Evolutionary conservation across 1,140 invertebrate species (phyloP).

Genomic region (Mesaphorura yosii): DNA sequence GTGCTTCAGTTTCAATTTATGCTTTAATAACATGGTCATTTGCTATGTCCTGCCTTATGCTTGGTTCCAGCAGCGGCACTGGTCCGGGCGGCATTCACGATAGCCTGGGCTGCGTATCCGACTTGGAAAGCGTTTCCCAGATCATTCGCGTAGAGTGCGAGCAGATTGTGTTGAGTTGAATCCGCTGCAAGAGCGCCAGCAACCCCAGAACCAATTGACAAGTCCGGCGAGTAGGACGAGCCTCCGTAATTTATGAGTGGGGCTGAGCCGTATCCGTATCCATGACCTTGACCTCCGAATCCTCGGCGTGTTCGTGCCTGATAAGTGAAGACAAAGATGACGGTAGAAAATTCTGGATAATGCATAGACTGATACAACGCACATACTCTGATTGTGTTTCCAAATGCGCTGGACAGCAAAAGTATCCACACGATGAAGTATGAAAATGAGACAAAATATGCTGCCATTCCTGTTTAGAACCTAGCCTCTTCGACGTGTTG

Average conservation of each 20-base stretch:
- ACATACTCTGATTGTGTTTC: too few species aligned
- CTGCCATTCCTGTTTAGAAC: too few species aligned
- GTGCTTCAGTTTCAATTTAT: too few species aligned
- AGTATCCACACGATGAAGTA: too few species aligned
- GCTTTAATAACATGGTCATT: background rate
- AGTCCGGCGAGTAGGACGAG: constrained; percentile 13
- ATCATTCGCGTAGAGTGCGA: constrained; percentile 15
- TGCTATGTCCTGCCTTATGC: constrained; percentile 19
- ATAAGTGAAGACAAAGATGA: too few species aligned
- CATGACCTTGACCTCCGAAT: constrained; percentile 16
- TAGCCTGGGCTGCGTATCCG: constrained; percentile 12
- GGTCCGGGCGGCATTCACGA: constrained; percentile 22
- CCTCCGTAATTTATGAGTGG: constrained; percentile 2
- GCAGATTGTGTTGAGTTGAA: constrained; percentile 12
- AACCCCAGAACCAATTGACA: constrained; percentile 13
- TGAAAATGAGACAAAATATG: too few species aligned
- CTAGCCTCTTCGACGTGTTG: too few species aligned
- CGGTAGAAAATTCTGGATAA: too few species aligned
- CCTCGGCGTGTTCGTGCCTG: constrained; percentile 10
- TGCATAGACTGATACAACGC: too few species aligned
- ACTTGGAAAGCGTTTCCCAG: constrained; percentile 20
- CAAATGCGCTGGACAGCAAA: too few species aligned
- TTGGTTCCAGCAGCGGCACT: constrained; percentile 20
- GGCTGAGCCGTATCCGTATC: too few species aligned
- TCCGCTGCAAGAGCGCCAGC: constrained; percentile 21